Conservation (phyloP, 2,113 vertebrate genomes). For the Cebus imitator region DNA sequence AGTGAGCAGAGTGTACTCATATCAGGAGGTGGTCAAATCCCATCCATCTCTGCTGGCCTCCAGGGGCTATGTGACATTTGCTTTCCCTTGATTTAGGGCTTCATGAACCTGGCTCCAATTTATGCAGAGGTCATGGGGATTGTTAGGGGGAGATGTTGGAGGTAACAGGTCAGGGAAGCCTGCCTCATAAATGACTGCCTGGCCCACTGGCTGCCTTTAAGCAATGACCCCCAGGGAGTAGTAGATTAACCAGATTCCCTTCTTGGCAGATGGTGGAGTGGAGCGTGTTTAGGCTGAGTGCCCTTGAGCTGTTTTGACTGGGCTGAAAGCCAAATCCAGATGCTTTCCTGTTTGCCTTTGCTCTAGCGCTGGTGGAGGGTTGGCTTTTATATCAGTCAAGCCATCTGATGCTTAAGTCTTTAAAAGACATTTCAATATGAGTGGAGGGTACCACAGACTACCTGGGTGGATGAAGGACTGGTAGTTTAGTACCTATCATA, state of each 20-base stretch:
- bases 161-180: neutral
- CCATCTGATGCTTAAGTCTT: neutral
- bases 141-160: neutral
- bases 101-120: neutral
- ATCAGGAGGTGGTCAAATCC: neutral
- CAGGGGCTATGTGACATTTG: neutral
- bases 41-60: neutral
- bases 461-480: neutral
- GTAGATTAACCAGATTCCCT: conserved; percentile 20
- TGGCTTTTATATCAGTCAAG: neutral
- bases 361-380: neutral
- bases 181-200: conserved; percentile 12
- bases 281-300: neutral
- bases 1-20: neutral
- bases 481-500: neutral
- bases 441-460: neutral
- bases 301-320: neutral
- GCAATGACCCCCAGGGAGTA: neutral
- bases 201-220: neutral
- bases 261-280: neutral
- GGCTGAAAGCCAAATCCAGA: neutral
- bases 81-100: neutral
- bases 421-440: neutral
- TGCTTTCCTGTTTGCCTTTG: conserved; percentile 24
- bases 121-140: neutral